Conservation (phyloP, 64 coral and sea anemone genomes). For the Actinia tenebrosa region DNA sequence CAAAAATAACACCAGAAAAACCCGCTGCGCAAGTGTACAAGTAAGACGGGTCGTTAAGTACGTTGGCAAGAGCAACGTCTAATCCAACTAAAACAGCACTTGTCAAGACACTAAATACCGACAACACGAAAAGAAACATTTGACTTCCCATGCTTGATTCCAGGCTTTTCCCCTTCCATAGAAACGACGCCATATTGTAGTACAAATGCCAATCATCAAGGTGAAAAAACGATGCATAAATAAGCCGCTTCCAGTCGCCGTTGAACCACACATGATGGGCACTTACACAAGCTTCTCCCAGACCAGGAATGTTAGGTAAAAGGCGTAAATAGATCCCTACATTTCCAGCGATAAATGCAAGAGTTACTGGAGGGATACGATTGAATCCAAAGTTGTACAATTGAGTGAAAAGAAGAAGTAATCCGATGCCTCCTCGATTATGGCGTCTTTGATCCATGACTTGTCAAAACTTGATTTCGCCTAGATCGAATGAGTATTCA, state of each 20-base stretch:
- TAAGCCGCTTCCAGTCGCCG: slow-evolving; percentile 88
- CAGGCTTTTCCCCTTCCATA: slow-evolving; percentile 93
- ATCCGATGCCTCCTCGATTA: slow-evolving; percentile 65
- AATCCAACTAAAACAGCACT: slow-evolving; percentile 64
- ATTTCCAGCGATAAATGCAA: slow-evolving; percentile 83
- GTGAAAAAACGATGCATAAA: slow-evolving; percentile 85
- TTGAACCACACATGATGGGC: slow-evolving; percentile 80
- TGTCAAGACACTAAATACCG: slow-evolving; percentile 78
- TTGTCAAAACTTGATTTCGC: neutral
- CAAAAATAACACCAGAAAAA: slow-evolving; percentile 95
- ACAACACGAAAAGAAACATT: slow-evolving; percentile 65
- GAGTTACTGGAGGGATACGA: slow-evolving; percentile 84
- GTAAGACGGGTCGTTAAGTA: slow-evolving; percentile 69
- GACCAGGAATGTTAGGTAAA: slow-evolving; percentile 50
- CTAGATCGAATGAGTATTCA: neutral
- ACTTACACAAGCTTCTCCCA: slow-evolving; percentile 92
- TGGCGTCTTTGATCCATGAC: slow-evolving; percentile 68
- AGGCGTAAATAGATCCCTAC: slow-evolving; percentile 77
- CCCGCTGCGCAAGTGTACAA: slow-evolving; percentile 87
- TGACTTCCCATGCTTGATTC: slow-evolving; percentile 66
- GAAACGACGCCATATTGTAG: slow-evolving; percentile 96
- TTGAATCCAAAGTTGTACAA: slow-evolving; percentile 84
- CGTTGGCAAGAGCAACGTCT: slow-evolving; percentile 68
- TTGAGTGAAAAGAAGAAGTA: slow-evolving; percentile 70
- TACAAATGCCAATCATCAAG: slow-evolving; percentile 94